Percentiles rank a stretch among this genome's conserved stretches.
These are phyloP conservation scores for Chelon labrosus DNA, from an alignment of 2,797 vertebrate genomes.

Conservation along the genomic window DNA sequence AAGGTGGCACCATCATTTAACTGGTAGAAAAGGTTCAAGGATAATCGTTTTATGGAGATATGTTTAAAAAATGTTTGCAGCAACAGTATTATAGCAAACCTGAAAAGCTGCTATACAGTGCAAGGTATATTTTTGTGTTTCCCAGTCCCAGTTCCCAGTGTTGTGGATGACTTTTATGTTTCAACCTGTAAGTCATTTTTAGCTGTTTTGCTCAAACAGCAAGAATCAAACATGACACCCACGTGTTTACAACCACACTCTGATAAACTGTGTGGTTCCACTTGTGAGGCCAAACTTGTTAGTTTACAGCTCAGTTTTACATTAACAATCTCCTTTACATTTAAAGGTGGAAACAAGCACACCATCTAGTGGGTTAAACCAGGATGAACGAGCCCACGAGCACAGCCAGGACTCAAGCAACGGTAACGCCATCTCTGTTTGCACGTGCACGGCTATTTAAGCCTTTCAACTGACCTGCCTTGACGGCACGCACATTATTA, in stretches of 20 bases:
- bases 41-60: not conserved
- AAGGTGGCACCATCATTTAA: not conserved
- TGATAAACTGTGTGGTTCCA: not conserved
- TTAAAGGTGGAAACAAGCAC: conserved; percentile 61
- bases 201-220: too few species aligned
- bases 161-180: too few species aligned
- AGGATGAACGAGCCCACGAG: conserved; percentile 45
- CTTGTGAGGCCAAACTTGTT: not conserved
- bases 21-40: not conserved
- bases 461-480: not conserved
- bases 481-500: conserved; percentile 3
- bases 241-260: conserved; percentile 3
- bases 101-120: not conserved
- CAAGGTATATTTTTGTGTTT: too few species aligned
- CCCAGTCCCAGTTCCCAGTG: too few species aligned
- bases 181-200: too few species aligned
- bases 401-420: conserved; percentile 53
- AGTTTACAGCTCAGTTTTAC: conserved; percentile 5
- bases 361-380: conserved; percentile 72
- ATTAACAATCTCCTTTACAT: conserved; percentile 27
- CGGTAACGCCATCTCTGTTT: conserved; percentile 66
- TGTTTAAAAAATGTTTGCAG: not conserved
- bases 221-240: not conserved
- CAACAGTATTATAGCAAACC: not conserved
- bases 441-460: conserved; percentile 10